These are phyloP conservation scores for Trypoxylon attenuatum DNA, from an alignment of 2,888 invertebrate genomes.

Conservation along the genomic window DNA sequence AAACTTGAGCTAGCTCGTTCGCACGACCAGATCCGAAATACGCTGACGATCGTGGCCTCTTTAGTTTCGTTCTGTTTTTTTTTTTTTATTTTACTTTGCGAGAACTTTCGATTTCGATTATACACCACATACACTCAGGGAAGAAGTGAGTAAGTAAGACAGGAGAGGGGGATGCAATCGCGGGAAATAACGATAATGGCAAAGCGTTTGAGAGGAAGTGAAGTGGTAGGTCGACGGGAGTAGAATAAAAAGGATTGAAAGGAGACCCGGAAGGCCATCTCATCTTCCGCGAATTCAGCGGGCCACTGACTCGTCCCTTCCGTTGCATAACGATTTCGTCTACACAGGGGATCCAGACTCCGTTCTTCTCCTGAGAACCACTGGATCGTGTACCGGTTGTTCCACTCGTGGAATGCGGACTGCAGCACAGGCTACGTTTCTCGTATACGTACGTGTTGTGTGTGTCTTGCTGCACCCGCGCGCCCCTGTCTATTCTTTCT, in stretches of 20 bases:
- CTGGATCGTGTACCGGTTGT: slow-evolving; percentile 74
- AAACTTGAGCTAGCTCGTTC: too few relatives aligned
- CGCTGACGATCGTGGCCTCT: too few relatives aligned
- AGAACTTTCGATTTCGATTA: slow-evolving; percentile 49
- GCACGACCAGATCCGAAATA: too few relatives aligned
- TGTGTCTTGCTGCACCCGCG: background rate
- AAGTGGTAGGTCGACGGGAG: slow-evolving; percentile 8
- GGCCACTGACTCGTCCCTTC: slow-evolving; percentile 52
- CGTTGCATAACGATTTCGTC: slow-evolving; percentile 60
- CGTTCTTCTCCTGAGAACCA: slow-evolving; percentile 66
- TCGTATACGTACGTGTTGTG: slow-evolving; percentile 24
- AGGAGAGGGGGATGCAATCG: slow-evolving; percentile 10
- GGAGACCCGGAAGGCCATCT: slow-evolving; percentile 53
- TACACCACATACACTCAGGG: background rate
- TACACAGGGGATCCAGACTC: slow-evolving; percentile 5
- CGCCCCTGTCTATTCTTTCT: background rate
- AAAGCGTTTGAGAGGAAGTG: slow-evolving; percentile 1
- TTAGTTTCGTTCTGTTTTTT: too few relatives aligned
- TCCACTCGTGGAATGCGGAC: slow-evolving; percentile 74
- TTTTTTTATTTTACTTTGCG: slow-evolving; percentile 4
- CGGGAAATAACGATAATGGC: slow-evolving; percentile 18
- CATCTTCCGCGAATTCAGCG: slow-evolving; percentile 54
- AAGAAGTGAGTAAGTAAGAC: background rate
- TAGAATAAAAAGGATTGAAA: slow-evolving; percentile 1
- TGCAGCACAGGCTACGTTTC: slow-evolving; percentile 50